Percentiles rank a stretch among this genome's conserved stretches.
Conservation (phyloP, 2,888 invertebrate species). For the Sarcophaga subvicina region DNA sequence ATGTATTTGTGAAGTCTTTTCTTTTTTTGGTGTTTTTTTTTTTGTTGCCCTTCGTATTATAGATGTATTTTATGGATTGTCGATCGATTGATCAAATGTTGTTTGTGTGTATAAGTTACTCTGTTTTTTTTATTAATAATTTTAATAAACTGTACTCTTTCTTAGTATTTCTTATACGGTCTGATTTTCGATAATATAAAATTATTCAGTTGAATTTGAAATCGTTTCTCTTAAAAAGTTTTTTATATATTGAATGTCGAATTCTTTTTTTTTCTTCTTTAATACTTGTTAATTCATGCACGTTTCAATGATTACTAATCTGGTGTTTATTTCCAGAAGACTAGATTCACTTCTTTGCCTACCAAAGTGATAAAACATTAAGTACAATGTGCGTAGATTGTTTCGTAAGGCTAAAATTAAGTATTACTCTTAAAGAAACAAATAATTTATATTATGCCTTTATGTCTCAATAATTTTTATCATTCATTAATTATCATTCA, state of each 20-base stretch:
- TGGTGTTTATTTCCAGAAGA: constrained; percentile 4
- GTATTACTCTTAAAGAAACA: too few relatives aligned
- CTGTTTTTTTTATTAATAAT: background rate
- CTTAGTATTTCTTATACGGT: background rate
- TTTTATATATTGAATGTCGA: background rate
- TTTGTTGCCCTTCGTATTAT: background rate
- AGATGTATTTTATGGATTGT: constrained; percentile 27
- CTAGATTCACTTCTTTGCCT: constrained; percentile 34
- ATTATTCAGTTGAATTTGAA: constrained; percentile 8
- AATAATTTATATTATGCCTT: too few relatives aligned
- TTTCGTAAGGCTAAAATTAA: background rate
- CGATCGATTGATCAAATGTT: background rate
- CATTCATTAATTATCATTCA: too few relatives aligned
- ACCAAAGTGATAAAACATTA: background rate
- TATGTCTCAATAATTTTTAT: too few relatives aligned
- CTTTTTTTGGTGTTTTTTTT: constrained; percentile 47
- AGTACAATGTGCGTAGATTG: background rate
- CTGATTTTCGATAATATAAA: background rate
- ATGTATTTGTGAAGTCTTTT: constrained; percentile 29
- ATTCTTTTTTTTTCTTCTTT: background rate
- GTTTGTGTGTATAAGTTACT: constrained; percentile 9
- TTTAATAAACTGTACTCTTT: constrained; percentile 42
- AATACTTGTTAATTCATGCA: constrained; percentile 53
- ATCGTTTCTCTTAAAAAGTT: background rate
- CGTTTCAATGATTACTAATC: constrained; percentile 53